phyloP scores from a whole-genome alignment of 2,797 vertebrate species.

The Gallinago solitaria region DNA sequence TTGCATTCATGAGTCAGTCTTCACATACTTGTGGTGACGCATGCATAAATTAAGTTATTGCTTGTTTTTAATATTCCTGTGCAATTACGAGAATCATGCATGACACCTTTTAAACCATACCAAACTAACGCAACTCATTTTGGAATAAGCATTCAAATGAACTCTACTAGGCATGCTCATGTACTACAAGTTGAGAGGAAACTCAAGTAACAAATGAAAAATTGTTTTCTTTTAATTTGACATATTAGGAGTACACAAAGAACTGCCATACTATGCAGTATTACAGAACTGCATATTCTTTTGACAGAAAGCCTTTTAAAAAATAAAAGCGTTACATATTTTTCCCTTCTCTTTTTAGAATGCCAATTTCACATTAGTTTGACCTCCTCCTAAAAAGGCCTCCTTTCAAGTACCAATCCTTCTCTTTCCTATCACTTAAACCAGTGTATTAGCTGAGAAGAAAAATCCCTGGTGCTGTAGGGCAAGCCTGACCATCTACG shows the following conservation, averaged over 20 bases:
- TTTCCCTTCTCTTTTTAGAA: neutral
- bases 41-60: neutral
- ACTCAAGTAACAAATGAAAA: neutral
- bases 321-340: fast-evolving
- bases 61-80: neutral
- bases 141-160: slow-evolving; percentile 7
- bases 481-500: neutral
- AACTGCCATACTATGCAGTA: fast-evolving
- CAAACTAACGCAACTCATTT: neutral
- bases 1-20: slow-evolving; percentile 23
- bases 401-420: neutral
- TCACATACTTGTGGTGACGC: neutral
- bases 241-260: neutral
- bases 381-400: neutral
- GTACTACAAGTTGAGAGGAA: neutral
- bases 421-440: neutral
- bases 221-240: neutral
- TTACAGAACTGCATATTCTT: neutral
- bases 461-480: neutral
- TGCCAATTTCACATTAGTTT: neutral
- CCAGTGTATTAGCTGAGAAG: fast-evolving
- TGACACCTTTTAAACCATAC: neutral
- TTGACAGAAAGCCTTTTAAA: neutral
- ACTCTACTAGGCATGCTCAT: neutral
- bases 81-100: neutral